phyloP scores from a whole-genome alignment of 2,797 vertebrate species.

The Chelmon rostratus region DNA sequence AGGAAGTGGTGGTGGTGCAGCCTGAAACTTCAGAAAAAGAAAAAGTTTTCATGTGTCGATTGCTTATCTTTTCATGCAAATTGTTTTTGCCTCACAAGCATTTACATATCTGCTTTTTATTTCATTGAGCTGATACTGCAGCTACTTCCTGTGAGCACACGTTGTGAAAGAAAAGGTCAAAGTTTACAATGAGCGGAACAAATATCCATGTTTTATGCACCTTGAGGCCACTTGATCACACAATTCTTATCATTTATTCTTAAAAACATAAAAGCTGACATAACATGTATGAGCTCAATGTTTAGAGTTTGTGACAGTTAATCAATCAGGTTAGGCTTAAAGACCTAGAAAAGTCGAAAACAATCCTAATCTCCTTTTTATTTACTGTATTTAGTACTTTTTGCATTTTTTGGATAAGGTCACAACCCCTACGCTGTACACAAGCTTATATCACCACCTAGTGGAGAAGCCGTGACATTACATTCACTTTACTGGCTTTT shows the following conservation, averaged over 20 bases:
- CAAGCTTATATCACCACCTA: constrained; percentile 42
- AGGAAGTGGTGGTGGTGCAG: constrained; percentile 86
- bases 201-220: neutral
- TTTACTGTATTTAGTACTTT: neutral
- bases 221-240: neutral
- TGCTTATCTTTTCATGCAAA: constrained; percentile 58
- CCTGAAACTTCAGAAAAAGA: constrained; percentile 75
- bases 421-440: neutral
- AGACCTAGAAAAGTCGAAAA: neutral
- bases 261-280: neutral
- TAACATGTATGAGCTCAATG: neutral
- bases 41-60: constrained; percentile 24
- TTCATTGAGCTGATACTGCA: constrained; percentile 14
- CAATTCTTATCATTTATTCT: neutral
- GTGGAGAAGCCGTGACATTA: constrained; percentile 48
- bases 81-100: constrained; percentile 15
- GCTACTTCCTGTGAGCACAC: constrained; percentile 20
- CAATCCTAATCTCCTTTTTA: neutral
- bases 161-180: neutral
- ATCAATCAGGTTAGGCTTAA: neutral
- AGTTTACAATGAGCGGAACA: neutral
- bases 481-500: neutral
- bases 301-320: neutral
- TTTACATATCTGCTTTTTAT: constrained; percentile 36
- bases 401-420: constrained; percentile 1